Evolutionary conservation across 1,140 invertebrate genomes (phyloP).

Genomic region (Drosophila nebulosa): DNA sequence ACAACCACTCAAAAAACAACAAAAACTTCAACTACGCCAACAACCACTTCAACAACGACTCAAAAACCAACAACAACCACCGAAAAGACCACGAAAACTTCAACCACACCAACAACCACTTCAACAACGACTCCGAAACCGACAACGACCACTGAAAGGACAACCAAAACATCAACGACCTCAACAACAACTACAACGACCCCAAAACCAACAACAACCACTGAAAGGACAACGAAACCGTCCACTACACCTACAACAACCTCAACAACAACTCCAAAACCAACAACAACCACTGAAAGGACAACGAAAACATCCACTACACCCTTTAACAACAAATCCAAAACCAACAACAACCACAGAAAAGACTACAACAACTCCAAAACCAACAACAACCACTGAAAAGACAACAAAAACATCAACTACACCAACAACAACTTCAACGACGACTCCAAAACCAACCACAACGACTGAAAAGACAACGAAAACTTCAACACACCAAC

Average conservation of each 20-base stretch:
- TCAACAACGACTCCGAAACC: background rate
- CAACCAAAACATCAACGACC: background rate
- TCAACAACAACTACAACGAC: background rate
- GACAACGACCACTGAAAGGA: background rate
- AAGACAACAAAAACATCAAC: background rate
- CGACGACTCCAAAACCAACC: background rate
- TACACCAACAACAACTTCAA: background rate
- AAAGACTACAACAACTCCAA: slow-evolving; percentile 57
- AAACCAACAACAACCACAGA: slow-evolving; percentile 7
- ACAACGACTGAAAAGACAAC: background rate
- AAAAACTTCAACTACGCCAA: background rate
- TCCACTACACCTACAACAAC: too few relatives aligned
- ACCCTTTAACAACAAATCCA: background rate
- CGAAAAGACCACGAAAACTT: background rate
- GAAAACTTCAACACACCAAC: background rate
- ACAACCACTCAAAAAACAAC: background rate
- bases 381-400: background rate
- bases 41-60: slow-evolving; percentile 1
- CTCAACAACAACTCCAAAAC: slow-evolving; percentile 1
- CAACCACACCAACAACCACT: background rate
- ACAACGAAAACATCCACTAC: background rate
- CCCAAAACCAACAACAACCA: background rate
- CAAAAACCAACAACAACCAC: background rate
- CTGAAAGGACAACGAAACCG: too few relatives aligned
- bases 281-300: background rate